A percentile compares a stretch with the other conserved stretches of the same genome.
phyloP scores from a whole-genome alignment of 2,888 invertebrate genomes.

The Drosophila prostipennis region DNA sequence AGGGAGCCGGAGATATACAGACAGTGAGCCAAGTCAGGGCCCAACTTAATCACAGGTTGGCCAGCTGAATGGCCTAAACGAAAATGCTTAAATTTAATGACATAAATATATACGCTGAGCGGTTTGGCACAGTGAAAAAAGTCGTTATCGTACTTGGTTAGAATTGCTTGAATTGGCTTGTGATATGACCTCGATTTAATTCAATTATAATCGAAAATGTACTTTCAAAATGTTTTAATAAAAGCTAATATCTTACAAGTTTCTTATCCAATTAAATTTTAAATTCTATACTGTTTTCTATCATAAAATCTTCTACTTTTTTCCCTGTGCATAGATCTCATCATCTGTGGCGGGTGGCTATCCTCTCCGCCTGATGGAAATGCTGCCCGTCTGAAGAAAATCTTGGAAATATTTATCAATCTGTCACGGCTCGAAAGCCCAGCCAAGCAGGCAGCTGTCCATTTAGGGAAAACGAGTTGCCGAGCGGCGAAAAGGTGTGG shows the following conservation, averaged over 20 bases:
- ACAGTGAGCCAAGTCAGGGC: conserved; percentile 51
- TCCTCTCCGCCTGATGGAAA: conserved; percentile 2
- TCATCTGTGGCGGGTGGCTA: conserved; percentile 59
- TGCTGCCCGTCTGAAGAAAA: conserved; percentile 25
- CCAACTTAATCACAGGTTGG: conserved; percentile 79
- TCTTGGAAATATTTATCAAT: conserved; percentile 63
- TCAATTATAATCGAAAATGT: conserved; percentile 14
- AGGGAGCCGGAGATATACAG: conserved; percentile 2
- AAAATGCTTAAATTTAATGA: conserved; percentile 84
- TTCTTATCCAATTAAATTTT: no score
- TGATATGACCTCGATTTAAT: conserved; percentile 10
- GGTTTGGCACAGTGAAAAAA: conserved; percentile 23
- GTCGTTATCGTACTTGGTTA: conserved; percentile 8
- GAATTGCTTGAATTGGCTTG: conserved; percentile 17
- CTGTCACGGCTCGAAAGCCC: conserved; percentile 52
- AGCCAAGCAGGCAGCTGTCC: conserved; percentile 62
- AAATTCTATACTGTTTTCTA: no score
- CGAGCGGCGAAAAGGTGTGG: conserved; percentile 12
- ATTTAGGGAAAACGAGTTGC: conserved; percentile 70
- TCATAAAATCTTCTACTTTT: no score
- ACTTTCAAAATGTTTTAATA: neutral
- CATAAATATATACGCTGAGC: conserved; percentile 77
- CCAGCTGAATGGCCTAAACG: conserved; percentile 82
- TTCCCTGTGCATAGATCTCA: conserved; percentile 12
- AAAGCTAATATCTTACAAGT: no score